These are phyloP conservation scores for Drosophila rhopaloa DNA, from an alignment of 1,140 invertebrate genomes.

Conservation along the genomic window DNA sequence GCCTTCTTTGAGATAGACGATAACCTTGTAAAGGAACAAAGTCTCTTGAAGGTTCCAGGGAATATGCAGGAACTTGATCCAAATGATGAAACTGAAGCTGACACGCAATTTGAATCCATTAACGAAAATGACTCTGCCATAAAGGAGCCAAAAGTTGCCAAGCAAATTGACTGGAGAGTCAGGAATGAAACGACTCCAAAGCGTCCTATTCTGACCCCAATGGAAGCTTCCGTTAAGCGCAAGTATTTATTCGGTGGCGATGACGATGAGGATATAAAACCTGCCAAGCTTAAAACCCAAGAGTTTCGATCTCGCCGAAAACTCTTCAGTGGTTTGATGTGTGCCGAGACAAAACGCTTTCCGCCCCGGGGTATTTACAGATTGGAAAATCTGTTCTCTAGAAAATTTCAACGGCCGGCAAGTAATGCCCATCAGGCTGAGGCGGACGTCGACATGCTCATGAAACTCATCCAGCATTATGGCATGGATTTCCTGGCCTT, in stretches of 20 bases:
- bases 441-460: conserved; percentile 86
- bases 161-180: conserved; percentile 52
- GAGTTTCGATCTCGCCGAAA: conserved; percentile 45
- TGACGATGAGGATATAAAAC: conserved; percentile 11
- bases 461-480: conserved; percentile 86
- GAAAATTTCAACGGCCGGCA: conserved; percentile 84
- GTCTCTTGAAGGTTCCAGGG: background rate
- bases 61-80: background rate
- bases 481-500: conserved; percentile 86
- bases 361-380: conserved; percentile 84
- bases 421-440: conserved; percentile 87
- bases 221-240: conserved; percentile 27
- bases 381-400: conserved; percentile 86
- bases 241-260: conserved; percentile 16
- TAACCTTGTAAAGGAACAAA: conserved; percentile 8
- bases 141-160: background rate
- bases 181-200: conserved; percentile 85
- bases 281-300: conserved; percentile 12
- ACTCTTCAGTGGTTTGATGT: conserved; percentile 46
- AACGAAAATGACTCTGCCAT: conserved; percentile 57
- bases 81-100: background rate
- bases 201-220: conserved; percentile 43
- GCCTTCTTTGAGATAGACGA: conserved; percentile 71
- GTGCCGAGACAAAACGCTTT: conserved; percentile 42
- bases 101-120: conserved; percentile 72